Evolutionary conservation across 2,888 invertebrate genomes (phyloP), one percentile per base, ranked within the genome.

Genomic region (Hyposoter dolosus): DNA sequence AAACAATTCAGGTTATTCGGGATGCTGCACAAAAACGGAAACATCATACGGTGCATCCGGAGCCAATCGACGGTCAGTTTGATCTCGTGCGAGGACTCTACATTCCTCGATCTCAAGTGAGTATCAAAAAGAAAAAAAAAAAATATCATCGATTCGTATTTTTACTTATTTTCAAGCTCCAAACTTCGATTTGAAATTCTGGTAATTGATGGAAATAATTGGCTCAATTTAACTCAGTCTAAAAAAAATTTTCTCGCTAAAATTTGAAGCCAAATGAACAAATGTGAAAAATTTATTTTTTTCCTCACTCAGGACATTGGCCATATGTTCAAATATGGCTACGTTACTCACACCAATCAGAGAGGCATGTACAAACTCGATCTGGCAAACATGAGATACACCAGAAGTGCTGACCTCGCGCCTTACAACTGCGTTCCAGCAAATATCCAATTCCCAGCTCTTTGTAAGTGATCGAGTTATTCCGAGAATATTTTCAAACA

Each of bases 31-130:
- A 97, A 92, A 96, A 96, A 92, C 95, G 96, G 81, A 96, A 96
- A 91, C 97, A 97, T 92, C 96, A 96, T 91, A 96, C 96, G 0
- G 96, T 96, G 1, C 96, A 96, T 92, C 96, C 96, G 1, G 96
- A 97, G 91, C 97, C 97, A 0, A 96, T 97, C 65, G 97, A 97
- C 90, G 96, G 97, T 17, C 96, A 97, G 92, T 97, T 97, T 92
- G 97, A 97, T 94, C 95, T 97, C 89, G 97, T 97, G 6, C 95
- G 95, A 89, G 95, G 95, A 79, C 94, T 96, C 43, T 96, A 96
- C 92, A 95, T 96, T 87, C 96, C 96, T 7, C 95, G 95, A 23
- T 93, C 94, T 84, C 95, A 95, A 94, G 96, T 95, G 90, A 87
- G 87, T 80, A 12, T n/a, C 9, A 0, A 28, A 2, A 43, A 0